phyloP scores from a whole-genome alignment of 2,113 vertebrate species.

The Vombatus ursinus region DNA sequence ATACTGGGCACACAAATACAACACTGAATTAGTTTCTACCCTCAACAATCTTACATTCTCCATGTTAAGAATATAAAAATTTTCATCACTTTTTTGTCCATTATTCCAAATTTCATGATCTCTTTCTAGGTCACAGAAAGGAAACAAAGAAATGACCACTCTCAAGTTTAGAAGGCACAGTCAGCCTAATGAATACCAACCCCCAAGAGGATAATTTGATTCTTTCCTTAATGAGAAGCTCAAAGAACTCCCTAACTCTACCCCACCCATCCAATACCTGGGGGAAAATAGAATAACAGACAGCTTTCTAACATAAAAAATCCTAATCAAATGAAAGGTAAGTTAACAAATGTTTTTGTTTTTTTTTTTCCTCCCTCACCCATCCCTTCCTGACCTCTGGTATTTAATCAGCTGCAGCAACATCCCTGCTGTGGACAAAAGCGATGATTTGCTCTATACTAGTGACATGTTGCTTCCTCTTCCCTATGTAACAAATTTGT shows the following conservation, averaged over 20 bases:
- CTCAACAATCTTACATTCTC: background rate
- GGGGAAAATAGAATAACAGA: background rate
- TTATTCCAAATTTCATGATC: background rate
- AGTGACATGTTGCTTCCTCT: background rate
- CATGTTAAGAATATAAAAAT: background rate
- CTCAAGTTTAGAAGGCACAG: fast-evolving
- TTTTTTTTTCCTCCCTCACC: background rate
- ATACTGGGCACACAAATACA: background rate
- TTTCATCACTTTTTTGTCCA: background rate
- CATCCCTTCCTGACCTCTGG: background rate
- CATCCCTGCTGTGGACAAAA: background rate
- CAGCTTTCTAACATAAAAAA: background rate
- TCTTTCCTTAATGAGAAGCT: background rate
- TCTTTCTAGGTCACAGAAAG: background rate
- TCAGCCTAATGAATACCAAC: background rate
- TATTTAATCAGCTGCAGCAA: background rate
- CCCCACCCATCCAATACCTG: background rate
- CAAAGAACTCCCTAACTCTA: background rate
- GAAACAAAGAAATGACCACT: background rate
- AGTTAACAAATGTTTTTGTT: background rate
- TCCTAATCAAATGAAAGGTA: background rate
- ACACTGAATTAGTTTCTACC: background rate
- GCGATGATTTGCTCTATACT: background rate
- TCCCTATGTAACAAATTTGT: background rate
- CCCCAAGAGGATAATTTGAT: background rate